Percentiles rank a stretch among this genome's conserved stretches.
These are phyloP conservation scores for Halictus ligatus DNA, from an alignment of 2,888 invertebrate genomes.

Conservation along the genomic window DNA sequence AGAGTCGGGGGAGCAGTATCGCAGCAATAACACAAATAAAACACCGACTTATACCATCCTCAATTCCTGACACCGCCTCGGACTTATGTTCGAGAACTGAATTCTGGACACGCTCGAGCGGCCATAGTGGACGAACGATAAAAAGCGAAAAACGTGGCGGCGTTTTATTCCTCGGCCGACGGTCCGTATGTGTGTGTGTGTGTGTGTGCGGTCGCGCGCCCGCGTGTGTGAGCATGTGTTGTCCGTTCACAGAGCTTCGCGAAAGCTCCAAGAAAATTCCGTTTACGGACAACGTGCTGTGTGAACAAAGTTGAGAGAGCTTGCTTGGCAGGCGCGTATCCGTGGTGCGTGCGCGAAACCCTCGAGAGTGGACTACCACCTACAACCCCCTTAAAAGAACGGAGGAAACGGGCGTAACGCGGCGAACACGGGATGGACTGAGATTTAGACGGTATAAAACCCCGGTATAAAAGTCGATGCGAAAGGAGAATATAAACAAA, in stretches of 20 bases:
- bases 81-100: conserved; percentile 62
- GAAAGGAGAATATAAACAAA: conserved; percentile 33
- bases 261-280: conserved; percentile 72
- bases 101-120: conserved; percentile 72
- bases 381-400: conserved; percentile 11
- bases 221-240: conserved; percentile 31
- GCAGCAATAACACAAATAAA: conserved; percentile 45
- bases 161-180: conserved; percentile 69
- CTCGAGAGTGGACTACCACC: conserved; percentile 41
- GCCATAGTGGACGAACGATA: conserved; percentile 73
- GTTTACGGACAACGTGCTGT: conserved; percentile 72
- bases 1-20: not conserved
- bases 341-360: conserved; percentile 67
- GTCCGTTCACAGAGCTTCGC: conserved; percentile 69
- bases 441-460: conserved; percentile 50
- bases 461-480: conserved; percentile 22
- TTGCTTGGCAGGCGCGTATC: conserved; percentile 60
- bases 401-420: not conserved
- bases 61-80: conserved; percentile 61
- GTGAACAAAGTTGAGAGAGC: conserved; percentile 68
- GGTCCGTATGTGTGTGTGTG: not conserved
- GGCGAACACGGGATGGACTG: conserved; percentile 18
- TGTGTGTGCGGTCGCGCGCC: too few relatives aligned
- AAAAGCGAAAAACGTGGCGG: conserved; percentile 71
- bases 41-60: conserved; percentile 45